Percentiles rank a stretch among this genome's conserved stretches.
Conservation (phyloP, 1,140 invertebrate genomes). For the Epicauta chinensis region DNA sequence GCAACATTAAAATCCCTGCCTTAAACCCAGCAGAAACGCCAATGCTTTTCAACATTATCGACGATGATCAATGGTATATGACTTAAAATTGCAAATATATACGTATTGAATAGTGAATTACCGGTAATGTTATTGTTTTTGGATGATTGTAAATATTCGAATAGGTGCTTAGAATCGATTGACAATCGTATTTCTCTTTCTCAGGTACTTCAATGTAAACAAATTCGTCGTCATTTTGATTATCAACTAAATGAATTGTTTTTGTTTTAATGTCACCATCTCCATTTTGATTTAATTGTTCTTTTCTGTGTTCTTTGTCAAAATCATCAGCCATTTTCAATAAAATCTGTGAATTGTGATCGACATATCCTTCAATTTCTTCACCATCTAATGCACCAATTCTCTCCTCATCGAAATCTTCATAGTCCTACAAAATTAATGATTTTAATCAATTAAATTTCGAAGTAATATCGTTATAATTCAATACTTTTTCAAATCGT, state of each 20-base stretch:
- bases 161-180: slow-evolving; percentile 85
- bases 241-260: slow-evolving; percentile 38
- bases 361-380: slow-evolving; percentile 78
- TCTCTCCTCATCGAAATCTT: slow-evolving; percentile 82
- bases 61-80: too few relatives aligned
- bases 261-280: slow-evolving; percentile 15
- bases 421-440: slow-evolving; percentile 59
- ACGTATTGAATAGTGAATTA: too few relatives aligned
- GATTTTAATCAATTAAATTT: background rate
- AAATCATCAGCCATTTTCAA: slow-evolving; percentile 59
- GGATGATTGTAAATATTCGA: slow-evolving; percentile 89
- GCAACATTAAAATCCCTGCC: too few relatives aligned
- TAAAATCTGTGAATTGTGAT: slow-evolving; percentile 59
- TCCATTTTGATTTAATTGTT: slow-evolving; percentile 50
- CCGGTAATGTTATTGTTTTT: slow-evolving; percentile 72
- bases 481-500: slow-evolving; percentile 77
- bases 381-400: slow-evolving; percentile 83
- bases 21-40: too few relatives aligned
- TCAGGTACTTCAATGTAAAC: slow-evolving; percentile 54
- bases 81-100: too few relatives aligned
- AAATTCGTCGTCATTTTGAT: slow-evolving; percentile 48
- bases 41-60: too few relatives aligned
- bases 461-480: too few relatives aligned
- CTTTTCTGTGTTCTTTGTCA: slow-evolving; percentile 49
- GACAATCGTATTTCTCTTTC: slow-evolving; percentile 83